phyloP scores from a whole-genome alignment of 2,888 invertebrate species.

The Listrodromus nycthemerus region DNA sequence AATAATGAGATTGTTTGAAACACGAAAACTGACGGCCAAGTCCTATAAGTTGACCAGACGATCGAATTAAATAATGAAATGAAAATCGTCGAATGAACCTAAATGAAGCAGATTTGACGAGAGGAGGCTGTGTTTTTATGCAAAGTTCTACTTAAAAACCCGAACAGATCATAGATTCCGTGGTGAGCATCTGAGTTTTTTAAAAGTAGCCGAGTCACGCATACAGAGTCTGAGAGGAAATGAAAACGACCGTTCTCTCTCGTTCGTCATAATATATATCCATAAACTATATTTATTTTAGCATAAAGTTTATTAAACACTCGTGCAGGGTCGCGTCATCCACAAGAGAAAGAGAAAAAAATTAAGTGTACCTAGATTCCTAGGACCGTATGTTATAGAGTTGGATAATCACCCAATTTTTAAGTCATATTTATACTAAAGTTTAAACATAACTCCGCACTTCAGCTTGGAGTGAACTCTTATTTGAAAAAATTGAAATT shows the following conservation, averaged over 20 bases:
- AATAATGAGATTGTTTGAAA: conserved; percentile 29
- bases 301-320: conserved; percentile 47
- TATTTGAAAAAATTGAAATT: background rate
- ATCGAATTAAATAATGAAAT: background rate
- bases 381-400: background rate
- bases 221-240: conserved; percentile 33
- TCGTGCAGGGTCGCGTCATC: conserved; percentile 39
- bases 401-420: conserved; percentile 9
- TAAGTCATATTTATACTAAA: background rate
- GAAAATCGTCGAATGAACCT: conserved; percentile 19
- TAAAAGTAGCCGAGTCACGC: conserved; percentile 35
- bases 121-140: conserved; percentile 58
- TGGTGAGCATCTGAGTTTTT: conserved; percentile 29
- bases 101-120: conserved; percentile 29
- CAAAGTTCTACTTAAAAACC: conserved; percentile 62
- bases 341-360: conserved; percentile 11
- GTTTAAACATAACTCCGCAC: background rate
- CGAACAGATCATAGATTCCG: conserved; percentile 36
- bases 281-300: conserved; percentile 56
- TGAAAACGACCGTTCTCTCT: conserved; percentile 21
- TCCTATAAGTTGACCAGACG: conserved; percentile 12
- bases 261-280: conserved; percentile 48
- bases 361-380: background rate
- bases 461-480: background rate
- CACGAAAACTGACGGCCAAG: background rate